A percentile compares a stretch with the other conserved stretches of the same genome.
Conservation (phyloP, 2,797 vertebrate species). For the Lepilemur ruficaudatus region DNA sequence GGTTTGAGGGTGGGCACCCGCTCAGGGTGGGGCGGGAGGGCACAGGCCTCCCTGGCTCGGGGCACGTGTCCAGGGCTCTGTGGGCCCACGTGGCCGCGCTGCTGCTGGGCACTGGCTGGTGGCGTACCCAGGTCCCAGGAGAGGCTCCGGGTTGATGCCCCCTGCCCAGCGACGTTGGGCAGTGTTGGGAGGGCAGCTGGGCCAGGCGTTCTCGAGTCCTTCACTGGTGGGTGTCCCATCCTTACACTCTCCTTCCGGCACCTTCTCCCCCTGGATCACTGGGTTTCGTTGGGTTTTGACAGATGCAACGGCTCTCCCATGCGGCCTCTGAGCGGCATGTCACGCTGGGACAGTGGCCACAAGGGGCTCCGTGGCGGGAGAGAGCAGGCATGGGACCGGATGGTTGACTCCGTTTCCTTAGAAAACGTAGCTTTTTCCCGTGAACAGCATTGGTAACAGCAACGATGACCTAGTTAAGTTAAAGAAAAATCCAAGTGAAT, state of each 20-base stretch:
- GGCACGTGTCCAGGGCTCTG: background rate
- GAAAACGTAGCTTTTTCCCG: background rate
- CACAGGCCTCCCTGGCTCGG: background rate
- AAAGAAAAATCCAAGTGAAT: background rate
- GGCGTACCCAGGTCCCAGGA: background rate
- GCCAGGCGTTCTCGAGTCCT: background rate
- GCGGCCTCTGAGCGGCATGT: too few relatives aligned
- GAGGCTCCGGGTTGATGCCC: background rate
- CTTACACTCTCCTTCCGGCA: background rate
- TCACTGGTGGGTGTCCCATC: background rate
- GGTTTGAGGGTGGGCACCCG: background rate
- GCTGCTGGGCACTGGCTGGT: background rate
- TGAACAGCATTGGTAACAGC: background rate
- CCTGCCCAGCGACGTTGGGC: background rate
- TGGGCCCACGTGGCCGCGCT: background rate
- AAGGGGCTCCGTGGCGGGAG: background rate
- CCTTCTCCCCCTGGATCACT: background rate
- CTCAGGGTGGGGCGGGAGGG: too few relatives aligned
- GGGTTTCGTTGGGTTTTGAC: background rate
- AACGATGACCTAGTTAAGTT: constrained; percentile 56
- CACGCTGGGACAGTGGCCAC: background rate
- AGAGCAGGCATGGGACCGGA: background rate
- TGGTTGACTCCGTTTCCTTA: background rate
- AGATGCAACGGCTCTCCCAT: background rate
- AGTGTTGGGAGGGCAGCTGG: background rate